Percentiles rank a stretch among this genome's conserved stretches.
Evolutionary conservation across 2,888 invertebrate species (phyloP).

Genomic region (Thelaira solivaga): DNA sequence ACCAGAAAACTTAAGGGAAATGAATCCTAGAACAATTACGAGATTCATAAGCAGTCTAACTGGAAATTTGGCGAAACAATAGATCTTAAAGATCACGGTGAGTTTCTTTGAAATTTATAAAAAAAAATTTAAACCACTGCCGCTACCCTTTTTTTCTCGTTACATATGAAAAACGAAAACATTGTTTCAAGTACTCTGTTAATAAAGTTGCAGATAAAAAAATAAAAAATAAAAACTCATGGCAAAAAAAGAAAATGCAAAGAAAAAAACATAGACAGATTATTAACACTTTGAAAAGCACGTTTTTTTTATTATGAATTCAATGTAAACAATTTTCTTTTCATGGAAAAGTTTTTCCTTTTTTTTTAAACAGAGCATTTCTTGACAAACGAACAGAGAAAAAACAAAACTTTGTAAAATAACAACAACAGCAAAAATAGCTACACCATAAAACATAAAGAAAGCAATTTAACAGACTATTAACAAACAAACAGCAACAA

Average conservation of each 20-base stretch:
- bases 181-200: constrained; percentile 40
- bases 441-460: constrained; percentile 26
- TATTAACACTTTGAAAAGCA: constrained; percentile 50
- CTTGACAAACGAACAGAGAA: constrained; percentile 10
- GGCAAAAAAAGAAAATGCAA: too few species aligned
- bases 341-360: constrained; percentile 48
- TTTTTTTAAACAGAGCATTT: constrained; percentile 41
- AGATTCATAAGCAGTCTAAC: too few species aligned
- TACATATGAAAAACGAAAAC: background rate
- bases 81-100: too few species aligned
- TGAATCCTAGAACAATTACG: too few species aligned
- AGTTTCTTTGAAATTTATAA: background rate
- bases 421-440: constrained; percentile 5
- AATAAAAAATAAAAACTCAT: constrained; percentile 8
- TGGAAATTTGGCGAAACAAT: too few species aligned
- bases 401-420: constrained; percentile 23
- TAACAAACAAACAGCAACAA: constrained; percentile 32
- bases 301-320: constrained; percentile 41
- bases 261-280: constrained; percentile 26
- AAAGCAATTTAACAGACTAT: constrained; percentile 49
- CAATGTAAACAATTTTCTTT: constrained; percentile 60
- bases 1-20: too few species aligned
- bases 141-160: background rate
- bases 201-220: constrained; percentile 40
- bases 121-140: background rate